Conservation (phyloP, 2,888 invertebrate species). For the Capitulum mitella region DNA sequence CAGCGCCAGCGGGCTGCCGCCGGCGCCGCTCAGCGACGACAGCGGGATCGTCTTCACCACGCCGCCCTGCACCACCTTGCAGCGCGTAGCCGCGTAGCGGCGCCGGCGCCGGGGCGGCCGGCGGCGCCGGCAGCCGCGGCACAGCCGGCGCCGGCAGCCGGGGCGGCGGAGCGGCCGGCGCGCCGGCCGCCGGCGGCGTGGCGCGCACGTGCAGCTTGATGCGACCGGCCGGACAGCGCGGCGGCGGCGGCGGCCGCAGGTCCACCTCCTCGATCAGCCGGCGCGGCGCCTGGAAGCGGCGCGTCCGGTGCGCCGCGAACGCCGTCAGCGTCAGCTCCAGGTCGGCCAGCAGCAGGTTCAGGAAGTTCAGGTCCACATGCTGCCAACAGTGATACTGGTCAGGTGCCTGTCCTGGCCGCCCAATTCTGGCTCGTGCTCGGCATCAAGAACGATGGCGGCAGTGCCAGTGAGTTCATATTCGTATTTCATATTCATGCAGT, state of each 20-base stretch:
- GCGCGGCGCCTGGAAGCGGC: slow-evolving; percentile 62
- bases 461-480: too few species aligned
- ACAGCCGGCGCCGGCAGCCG: slow-evolving; percentile 41
- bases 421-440: too few species aligned
- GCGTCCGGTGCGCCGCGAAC: slow-evolving; percentile 74
- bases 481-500: too few species aligned
- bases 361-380: slow-evolving; percentile 57
- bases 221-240: slow-evolving; percentile 58
- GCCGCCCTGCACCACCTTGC: slow-evolving; percentile 25
- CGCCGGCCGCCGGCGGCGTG: slow-evolving; percentile 45
- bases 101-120: slow-evolving; percentile 5
- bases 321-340: slow-evolving; percentile 64
- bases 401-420: too few species aligned
- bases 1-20: slow-evolving; percentile 17
- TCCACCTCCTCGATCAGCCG: slow-evolving; percentile 64
- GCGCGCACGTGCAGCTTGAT: slow-evolving; percentile 54
- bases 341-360: slow-evolving; percentile 59
- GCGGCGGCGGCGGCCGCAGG: slow-evolving; percentile 52
- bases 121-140: slow-evolving; percentile 26
- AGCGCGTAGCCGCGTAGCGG: slow-evolving; percentile 23
- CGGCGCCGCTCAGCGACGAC: slow-evolving; percentile 7
- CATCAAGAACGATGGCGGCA: too few species aligned
- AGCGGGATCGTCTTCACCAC: slow-evolving; percentile 23
- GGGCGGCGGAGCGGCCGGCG: slow-evolving; percentile 45
- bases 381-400: slow-evolving; percentile 41